These are phyloP conservation scores for Emys orbicularis DNA, from an alignment of 2,797 vertebrate genomes.

Conservation along the genomic window DNA sequence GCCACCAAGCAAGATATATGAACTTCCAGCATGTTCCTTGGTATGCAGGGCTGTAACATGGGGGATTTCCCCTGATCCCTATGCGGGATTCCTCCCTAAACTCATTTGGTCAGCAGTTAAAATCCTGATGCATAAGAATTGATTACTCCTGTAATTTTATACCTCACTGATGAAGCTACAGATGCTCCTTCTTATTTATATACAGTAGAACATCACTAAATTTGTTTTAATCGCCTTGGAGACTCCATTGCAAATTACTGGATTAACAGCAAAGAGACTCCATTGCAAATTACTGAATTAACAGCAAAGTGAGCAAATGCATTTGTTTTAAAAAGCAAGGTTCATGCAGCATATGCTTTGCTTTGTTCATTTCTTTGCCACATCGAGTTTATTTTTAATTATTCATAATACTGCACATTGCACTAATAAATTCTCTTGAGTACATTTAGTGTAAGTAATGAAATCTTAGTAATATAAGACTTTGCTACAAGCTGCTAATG, in stretches of 20 bases:
- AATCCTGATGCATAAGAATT: not conserved
- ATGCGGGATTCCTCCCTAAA: not conserved
- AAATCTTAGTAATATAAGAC: constrained; percentile 67
- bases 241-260: not conserved
- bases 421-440: constrained; percentile 75
- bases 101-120: not conserved
- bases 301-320: constrained; percentile 36
- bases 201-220: constrained; percentile 54
- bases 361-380: constrained; percentile 71
- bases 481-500: constrained; percentile 57
- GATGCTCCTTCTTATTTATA: constrained; percentile 39
- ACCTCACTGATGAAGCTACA: constrained; percentile 8
- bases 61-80: not conserved
- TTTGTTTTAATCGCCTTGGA: constrained; percentile 34
- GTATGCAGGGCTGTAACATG: not conserved
- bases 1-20: not conserved
- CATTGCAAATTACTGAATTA: constrained; percentile 43
- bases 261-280: not conserved
- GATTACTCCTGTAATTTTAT: not conserved
- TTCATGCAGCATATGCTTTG: constrained; percentile 49
- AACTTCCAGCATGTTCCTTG: not conserved
- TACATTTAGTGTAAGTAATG: constrained; percentile 73
- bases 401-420: constrained; percentile 74
- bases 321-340: constrained; percentile 14
- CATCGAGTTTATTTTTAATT: constrained; percentile 76